Percentiles rank a stretch among this genome's conserved stretches.
Evolutionary conservation across 2,113 vertebrate species (phyloP).

Genomic region (Bufo bufo): DNA sequence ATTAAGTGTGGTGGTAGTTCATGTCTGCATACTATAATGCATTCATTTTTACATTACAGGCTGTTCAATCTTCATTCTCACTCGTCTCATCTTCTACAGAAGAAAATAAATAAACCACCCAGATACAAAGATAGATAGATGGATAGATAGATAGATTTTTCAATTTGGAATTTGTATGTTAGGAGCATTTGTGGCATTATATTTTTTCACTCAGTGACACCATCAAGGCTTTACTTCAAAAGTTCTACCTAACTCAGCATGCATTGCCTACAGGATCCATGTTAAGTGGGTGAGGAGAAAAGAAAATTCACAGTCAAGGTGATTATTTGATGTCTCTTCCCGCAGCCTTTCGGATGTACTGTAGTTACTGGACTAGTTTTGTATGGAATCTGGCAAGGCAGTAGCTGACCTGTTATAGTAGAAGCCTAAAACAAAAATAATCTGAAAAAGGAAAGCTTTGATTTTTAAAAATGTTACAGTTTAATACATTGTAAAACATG

Average conservation of each 20-base stretch:
- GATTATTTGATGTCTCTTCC: conserved; percentile 12
- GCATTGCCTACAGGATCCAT: conserved; percentile 29
- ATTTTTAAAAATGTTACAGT: neutral
- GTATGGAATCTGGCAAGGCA: neutral
- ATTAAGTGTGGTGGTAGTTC: too few species aligned
- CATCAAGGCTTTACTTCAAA: conserved; percentile 11
- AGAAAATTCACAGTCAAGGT: conserved; percentile 26
- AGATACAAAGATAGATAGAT: too few species aligned
- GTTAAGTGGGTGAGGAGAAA: conserved; percentile 27
- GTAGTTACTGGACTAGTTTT: neutral
- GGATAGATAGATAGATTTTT: neutral
- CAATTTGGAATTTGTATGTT: neutral
- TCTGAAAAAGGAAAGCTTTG: neutral
- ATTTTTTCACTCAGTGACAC: conserved; percentile 7
- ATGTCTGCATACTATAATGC: neutral
- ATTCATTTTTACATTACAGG: neutral
- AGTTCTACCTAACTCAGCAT: conserved; percentile 21
- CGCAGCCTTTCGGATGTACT: neutral
- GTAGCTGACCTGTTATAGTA: neutral
- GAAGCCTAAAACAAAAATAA: neutral
- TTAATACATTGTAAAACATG: neutral
- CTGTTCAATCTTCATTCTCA: too few species aligned
- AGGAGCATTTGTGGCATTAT: neutral
- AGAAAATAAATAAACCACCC: too few species aligned
- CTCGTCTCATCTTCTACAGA: too few species aligned